Evolutionary conservation across 2,797 vertebrate genomes (phyloP).

Genomic region (Distichodus sexfasciatus): DNA sequence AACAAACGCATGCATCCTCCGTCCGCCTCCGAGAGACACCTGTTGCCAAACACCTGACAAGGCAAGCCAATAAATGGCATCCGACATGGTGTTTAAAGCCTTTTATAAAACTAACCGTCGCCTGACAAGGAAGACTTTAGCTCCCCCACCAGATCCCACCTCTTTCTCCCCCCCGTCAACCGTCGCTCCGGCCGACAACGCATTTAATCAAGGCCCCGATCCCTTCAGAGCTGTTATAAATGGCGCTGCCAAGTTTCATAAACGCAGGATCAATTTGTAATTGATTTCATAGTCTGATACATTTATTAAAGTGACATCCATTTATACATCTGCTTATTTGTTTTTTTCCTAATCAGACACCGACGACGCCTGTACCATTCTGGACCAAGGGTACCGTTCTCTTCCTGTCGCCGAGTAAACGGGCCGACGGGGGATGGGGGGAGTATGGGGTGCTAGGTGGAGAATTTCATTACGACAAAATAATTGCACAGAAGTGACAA

Average conservation of each 20-base stretch:
- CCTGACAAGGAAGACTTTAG: constrained; percentile 65
- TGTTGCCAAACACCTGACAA: constrained; percentile 55
- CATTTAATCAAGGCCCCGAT: constrained; percentile 73
- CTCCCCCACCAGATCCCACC: too few species aligned
- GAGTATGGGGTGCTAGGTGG: constrained; percentile 48
- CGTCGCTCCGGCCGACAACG: constrained; percentile 46
- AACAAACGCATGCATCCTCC: constrained; percentile 19
- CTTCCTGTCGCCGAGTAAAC: too few species aligned
- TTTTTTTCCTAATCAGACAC: too few species aligned
- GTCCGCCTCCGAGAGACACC: constrained; percentile 32
- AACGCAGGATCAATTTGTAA: constrained; percentile 78
- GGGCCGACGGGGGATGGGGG: too few species aligned
- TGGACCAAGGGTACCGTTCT: too few species aligned
- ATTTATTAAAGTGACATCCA: constrained; percentile 80
- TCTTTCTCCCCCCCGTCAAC: too few species aligned
- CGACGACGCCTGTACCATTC: too few species aligned
- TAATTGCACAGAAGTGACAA: constrained; percentile 54
- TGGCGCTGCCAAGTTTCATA: constrained; percentile 77
- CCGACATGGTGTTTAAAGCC: constrained; percentile 65
- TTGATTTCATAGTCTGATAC: constrained; percentile 78
- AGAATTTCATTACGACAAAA: constrained; percentile 57
- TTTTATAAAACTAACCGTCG: constrained; percentile 59
- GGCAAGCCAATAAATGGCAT: constrained; percentile 59
- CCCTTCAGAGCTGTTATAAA: constrained; percentile 75
- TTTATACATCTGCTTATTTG: constrained; percentile 72